These are phyloP conservation scores for Brachyrhaphis roseni DNA, from an alignment of 2,797 vertebrate species.

Conservation along the genomic window DNA sequence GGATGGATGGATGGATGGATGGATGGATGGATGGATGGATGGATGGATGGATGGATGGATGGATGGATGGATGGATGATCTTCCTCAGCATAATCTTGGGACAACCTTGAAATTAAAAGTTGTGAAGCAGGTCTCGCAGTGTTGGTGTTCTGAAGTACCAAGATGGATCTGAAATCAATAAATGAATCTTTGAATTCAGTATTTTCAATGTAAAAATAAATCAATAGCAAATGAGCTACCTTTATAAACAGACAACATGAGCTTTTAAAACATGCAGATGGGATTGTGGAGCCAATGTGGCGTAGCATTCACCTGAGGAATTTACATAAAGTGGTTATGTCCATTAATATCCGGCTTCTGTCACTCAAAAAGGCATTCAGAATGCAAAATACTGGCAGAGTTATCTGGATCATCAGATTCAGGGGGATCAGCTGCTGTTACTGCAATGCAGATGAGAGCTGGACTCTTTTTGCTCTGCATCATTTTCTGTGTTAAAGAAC, in stretches of 20 bases:
- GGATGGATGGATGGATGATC: too few species aligned
- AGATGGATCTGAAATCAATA: background rate
- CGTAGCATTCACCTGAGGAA: background rate
- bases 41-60: too few species aligned
- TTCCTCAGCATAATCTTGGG: constrained; percentile 2
- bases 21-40: too few species aligned
- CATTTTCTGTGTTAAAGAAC: background rate
- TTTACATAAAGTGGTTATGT: background rate
- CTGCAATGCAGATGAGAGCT: background rate
- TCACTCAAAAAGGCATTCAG: background rate
- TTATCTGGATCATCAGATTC: background rate
- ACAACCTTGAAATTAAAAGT: constrained; percentile 42
- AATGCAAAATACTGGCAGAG: background rate
- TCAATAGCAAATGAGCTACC: background rate
- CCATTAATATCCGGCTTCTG: background rate
- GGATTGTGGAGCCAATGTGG: background rate
- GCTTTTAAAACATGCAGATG: background rate
- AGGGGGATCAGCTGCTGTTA: background rate
- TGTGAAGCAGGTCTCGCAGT: background rate
- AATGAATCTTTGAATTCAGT: background rate
- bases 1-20: too few species aligned
- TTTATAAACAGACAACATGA: background rate
- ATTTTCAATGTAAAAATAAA: background rate
- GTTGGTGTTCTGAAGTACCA: background rate
- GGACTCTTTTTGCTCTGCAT: background rate